Evolutionary conservation across 2,888 invertebrate genomes (phyloP).

Genomic region (Mimachlamys varia): DNA sequence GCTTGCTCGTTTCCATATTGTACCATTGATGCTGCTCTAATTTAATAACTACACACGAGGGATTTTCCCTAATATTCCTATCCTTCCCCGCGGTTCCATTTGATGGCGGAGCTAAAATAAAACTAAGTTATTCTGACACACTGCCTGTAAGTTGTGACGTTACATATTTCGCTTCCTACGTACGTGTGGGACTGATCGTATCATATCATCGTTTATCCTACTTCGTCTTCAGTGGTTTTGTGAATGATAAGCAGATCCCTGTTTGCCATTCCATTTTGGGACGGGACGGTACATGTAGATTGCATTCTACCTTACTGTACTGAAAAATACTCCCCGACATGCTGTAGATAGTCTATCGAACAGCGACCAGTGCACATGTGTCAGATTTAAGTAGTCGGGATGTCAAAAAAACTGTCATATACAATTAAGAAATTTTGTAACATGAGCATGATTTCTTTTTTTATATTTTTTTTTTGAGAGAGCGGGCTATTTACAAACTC

Average conservation of each 20-base stretch:
- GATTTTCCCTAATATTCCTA: neutral
- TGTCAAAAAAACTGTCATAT: neutral
- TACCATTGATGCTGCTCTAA: neutral
- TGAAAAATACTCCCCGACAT: neutral
- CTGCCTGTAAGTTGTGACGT: neutral
- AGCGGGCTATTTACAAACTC: too few relatives aligned
- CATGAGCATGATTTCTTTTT: too few relatives aligned
- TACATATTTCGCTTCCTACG: neutral
- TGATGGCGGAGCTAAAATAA: neutral
- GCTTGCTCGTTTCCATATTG: constrained; percentile 19
- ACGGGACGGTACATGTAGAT: neutral
- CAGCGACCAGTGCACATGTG: neutral
- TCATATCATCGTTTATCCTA: neutral
- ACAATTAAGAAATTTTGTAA: neutral
- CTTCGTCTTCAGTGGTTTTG: neutral
- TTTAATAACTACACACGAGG: neutral
- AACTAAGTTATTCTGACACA: neutral
- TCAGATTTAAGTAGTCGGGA: neutral
- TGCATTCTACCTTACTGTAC: neutral
- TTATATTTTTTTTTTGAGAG: too few relatives aligned
- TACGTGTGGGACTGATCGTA: neutral
- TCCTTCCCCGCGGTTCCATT: neutral
- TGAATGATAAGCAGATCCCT: neutral
- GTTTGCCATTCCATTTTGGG: neutral
- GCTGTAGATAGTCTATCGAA: neutral